Evolutionary conservation across 2,113 vertebrate species (phyloP).

Genomic region (Semnornis frantzii): DNA sequence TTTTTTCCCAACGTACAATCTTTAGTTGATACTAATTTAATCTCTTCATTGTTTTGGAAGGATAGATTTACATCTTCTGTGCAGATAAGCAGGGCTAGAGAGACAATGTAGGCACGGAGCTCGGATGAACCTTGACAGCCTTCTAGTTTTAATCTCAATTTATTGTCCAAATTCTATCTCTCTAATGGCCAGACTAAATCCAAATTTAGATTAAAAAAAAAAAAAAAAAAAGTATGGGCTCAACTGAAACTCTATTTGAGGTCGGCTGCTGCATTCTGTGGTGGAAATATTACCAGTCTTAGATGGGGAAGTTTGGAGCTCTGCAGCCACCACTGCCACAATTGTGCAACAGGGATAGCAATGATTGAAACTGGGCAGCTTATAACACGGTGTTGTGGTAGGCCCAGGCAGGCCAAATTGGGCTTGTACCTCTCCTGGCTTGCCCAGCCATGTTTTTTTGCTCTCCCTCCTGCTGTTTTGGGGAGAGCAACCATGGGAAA

Average conservation of each 20-base stretch:
- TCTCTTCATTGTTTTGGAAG: slow-evolving; percentile 3
- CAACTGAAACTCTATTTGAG: background rate
- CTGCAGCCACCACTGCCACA: background rate
- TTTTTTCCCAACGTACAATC: background rate
- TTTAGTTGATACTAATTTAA: slow-evolving; percentile 8
- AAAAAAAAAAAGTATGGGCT: background rate
- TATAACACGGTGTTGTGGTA: too few species aligned
- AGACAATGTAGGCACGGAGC: background rate
- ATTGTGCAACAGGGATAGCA: background rate
- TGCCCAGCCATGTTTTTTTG: too few species aligned
- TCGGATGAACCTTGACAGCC: background rate
- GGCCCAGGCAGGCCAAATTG: too few species aligned
- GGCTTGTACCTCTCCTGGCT: too few species aligned
- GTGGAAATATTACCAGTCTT: background rate
- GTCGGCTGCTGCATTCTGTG: background rate
- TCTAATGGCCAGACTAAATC: background rate
- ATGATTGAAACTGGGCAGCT: background rate
- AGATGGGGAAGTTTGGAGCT: background rate
- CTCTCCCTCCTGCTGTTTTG: too few species aligned
- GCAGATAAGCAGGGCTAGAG: background rate
- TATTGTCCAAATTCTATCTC: slow-evolving; percentile 9
- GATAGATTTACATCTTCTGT: slow-evolving; percentile 23
- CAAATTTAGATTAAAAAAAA: slow-evolving; percentile 9
- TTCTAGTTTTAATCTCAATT: slow-evolving; percentile 22
- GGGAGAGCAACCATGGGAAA: too few species aligned